Percentiles rank a stretch among this genome's conserved stretches.
phyloP scores from a whole-genome alignment of 2,797 vertebrate species.

The Hybognathus amarus region DNA sequence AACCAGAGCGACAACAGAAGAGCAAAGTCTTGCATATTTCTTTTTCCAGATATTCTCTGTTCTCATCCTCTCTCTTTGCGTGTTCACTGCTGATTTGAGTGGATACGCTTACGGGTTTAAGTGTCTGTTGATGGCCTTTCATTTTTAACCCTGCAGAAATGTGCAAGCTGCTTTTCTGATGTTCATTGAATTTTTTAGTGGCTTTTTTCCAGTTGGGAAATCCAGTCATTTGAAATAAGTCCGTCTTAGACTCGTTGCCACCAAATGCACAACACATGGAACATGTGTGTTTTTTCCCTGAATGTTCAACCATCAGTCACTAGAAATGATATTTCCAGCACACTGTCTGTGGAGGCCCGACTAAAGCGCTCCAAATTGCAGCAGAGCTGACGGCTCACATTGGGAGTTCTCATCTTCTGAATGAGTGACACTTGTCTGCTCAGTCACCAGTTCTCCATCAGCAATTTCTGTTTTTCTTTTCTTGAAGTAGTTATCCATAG shows the following conservation, averaged over 20 bases:
- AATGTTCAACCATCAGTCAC: not conserved
- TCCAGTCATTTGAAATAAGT: not conserved
- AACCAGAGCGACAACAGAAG: not conserved
- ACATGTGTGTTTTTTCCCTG: not conserved
- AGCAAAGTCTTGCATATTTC: not conserved
- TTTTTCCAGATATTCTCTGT: not conserved
- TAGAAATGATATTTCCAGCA: not conserved
- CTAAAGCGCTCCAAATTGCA: not conserved
- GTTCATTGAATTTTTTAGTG: not conserved
- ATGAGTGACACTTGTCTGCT: not conserved
- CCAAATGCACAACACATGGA: not conserved
- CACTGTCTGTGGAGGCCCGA: not conserved
- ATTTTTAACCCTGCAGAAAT: conserved; percentile 7
- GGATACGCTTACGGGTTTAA: no score
- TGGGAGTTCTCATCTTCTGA: not conserved
- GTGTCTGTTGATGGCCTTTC: not conserved
- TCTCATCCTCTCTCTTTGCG: no score
- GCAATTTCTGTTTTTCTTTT: not conserved
- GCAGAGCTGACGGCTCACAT: not conserved
- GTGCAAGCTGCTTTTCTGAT: not conserved
- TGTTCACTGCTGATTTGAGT: no score
- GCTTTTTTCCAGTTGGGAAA: conserved; percentile 18
- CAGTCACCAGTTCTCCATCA: not conserved
- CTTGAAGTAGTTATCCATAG: not conserved
- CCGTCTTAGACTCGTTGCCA: not conserved